A percentile compares a stretch with the other conserved stretches of the same genome.
phyloP scores from a whole-genome alignment of 2,888 invertebrate genomes.

The Orthosia gothica region DNA sequence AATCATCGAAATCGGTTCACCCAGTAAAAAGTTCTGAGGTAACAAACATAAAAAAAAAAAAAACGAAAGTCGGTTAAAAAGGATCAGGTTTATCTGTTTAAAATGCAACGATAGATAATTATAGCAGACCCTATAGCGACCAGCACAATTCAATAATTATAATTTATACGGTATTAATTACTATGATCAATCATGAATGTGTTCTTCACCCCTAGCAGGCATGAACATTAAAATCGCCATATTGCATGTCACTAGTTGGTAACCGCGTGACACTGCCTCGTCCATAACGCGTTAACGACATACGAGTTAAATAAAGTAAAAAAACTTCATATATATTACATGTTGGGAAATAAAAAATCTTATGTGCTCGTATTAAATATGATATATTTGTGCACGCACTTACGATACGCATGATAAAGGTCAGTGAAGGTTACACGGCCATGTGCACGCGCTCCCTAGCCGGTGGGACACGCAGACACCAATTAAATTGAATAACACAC shows the following conservation, averaged over 20 bases:
- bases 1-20: too few species aligned
- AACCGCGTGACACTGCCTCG: conserved; percentile 76
- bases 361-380: conserved; percentile 36
- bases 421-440: conserved; percentile 45
- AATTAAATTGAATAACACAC: conserved; percentile 43
- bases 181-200: conserved; percentile 61
- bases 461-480: conserved; percentile 29
- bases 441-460: conserved; percentile 26
- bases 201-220: conserved; percentile 63
- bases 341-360: conserved; percentile 45
- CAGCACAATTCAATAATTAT: conserved; percentile 47
- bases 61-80: too few species aligned
- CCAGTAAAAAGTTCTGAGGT: too few species aligned
- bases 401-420: conserved; percentile 56
- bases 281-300: conserved; percentile 74
- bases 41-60: too few species aligned
- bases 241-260: conserved; percentile 78
- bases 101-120: conserved; percentile 38
- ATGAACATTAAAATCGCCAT: conserved; percentile 75
- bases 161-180: conserved; percentile 58
- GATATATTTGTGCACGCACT: conserved; percentile 53
- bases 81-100: conserved; percentile 26
- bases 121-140: conserved; percentile 37
- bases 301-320: conserved; percentile 65
- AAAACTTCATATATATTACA: conserved; percentile 43